These are phyloP conservation scores for Pinna nobilis DNA, from an alignment of 1,140 invertebrate species.

Conservation along the genomic window DNA sequence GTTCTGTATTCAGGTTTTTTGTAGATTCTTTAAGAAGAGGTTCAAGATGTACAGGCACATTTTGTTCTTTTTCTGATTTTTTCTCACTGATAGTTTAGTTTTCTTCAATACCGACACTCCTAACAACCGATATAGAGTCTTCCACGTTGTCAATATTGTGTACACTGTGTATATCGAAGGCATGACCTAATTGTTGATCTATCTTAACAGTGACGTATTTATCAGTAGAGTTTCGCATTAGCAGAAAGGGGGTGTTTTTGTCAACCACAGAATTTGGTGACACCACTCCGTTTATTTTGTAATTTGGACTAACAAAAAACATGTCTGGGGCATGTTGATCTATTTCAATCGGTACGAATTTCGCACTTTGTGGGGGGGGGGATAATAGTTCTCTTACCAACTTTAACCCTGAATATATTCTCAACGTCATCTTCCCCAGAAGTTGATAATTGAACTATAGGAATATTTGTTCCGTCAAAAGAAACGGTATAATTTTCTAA, in stretches of 20 bases:
- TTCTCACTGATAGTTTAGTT: not conserved
- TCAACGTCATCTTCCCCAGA: not conserved
- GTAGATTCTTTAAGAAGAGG: slow-evolving; percentile 1
- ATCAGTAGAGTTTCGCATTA: not conserved
- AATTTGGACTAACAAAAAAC: not conserved
- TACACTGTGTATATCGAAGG: not conserved
- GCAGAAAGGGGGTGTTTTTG: not conserved
- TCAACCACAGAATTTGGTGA: not conserved
- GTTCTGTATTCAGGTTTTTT: not conserved
- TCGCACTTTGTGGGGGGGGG: not conserved
- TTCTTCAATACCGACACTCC: not conserved
- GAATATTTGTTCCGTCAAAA: not conserved
- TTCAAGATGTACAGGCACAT: not conserved
- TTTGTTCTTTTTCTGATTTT: not conserved
- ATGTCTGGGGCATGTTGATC: not conserved
- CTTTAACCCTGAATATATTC: not conserved
- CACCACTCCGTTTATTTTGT: not conserved
- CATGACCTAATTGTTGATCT: not conserved
- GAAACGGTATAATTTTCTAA: not conserved
- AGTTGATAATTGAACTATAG: not conserved
- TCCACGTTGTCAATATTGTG: not conserved
- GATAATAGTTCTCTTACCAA: not conserved
- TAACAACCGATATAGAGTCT: not conserved
- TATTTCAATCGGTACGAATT: not conserved
- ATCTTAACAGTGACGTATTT: slow-evolving; percentile 2